Conservation (phyloP, 2,888 invertebrate species). For the Acholoe squamosa region DNA sequence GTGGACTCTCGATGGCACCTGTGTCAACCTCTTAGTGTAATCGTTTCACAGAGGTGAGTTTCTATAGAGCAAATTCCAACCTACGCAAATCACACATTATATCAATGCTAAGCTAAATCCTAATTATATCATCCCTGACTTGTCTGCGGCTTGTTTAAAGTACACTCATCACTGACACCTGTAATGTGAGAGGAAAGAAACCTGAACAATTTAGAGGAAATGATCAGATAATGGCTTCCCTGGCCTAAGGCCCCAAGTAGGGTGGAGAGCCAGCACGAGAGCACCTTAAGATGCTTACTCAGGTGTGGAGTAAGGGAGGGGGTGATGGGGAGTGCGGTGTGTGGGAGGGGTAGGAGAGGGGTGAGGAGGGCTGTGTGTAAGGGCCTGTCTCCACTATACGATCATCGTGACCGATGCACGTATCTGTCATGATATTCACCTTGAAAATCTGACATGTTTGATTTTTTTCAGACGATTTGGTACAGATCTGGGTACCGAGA, state of each 20-base stretch:
- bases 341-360: background rate
- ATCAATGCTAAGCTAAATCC: background rate
- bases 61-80: background rate
- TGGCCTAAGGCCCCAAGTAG: background rate
- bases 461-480: too few relatives aligned
- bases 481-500: too few relatives aligned
- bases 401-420: too few relatives aligned
- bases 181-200: conserved; percentile 16
- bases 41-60: too few relatives aligned
- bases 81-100: background rate
- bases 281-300: background rate
- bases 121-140: background rate
- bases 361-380: background rate
- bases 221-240: conserved; percentile 7
- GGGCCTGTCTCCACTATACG: too few relatives aligned
- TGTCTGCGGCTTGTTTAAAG: background rate
- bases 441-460: too few relatives aligned
- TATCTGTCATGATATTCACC: too few relatives aligned
- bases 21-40: too few relatives aligned
- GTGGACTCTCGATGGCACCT: too few relatives aligned
- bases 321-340: background rate
- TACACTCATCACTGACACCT: background rate
- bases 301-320: background rate
- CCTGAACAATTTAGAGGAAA: background rate
- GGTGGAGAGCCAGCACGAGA: background rate